These are phyloP conservation scores for Eristalinus sepulchralis DNA, from an alignment of 2,888 invertebrate genomes.

Conservation along the genomic window DNA sequence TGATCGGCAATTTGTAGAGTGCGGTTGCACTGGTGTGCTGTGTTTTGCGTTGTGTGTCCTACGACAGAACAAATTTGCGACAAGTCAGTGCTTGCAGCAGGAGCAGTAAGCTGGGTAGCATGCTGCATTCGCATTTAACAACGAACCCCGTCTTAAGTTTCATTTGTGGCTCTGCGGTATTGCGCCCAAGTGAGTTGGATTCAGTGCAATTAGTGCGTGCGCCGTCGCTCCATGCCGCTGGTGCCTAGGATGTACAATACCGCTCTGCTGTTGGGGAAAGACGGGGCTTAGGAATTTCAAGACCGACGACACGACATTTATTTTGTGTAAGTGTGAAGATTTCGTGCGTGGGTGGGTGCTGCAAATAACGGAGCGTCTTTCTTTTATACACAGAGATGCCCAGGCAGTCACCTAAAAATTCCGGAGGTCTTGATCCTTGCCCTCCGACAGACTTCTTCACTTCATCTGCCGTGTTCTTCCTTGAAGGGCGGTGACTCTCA, in stretches of 20 bases:
- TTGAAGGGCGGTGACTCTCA: background rate
- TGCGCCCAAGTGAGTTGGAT: slow-evolving; percentile 43
- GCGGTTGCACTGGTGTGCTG: slow-evolving; percentile 33
- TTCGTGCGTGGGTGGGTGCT: background rate
- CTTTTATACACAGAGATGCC: background rate
- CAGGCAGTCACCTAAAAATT: too few relatives aligned
- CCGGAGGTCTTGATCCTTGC: too few relatives aligned
- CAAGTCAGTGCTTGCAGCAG: slow-evolving; percentile 40
- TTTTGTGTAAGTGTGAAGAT: slow-evolving; percentile 20
- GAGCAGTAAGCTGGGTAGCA: slow-evolving; percentile 61
- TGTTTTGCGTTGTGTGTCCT: slow-evolving; percentile 49
- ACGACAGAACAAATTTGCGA: slow-evolving; percentile 66
- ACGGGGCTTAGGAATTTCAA: slow-evolving; percentile 29
- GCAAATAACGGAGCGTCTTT: background rate
- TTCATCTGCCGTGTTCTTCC: background rate
- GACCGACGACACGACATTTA: slow-evolving; percentile 36
- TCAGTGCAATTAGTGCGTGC: slow-evolving; percentile 65
- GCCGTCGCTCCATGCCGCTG: slow-evolving; percentile 13
- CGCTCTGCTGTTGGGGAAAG: background rate
- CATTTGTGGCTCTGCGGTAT: slow-evolving; percentile 33
- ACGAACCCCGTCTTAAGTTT: slow-evolving; percentile 62
- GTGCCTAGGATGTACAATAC: slow-evolving; percentile 39
- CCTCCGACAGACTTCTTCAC: too few relatives aligned
- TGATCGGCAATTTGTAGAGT: slow-evolving; percentile 81
- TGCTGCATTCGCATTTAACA: slow-evolving; percentile 67